A percentile compares a stretch with the other conserved stretches of the same genome.
phyloP scores from a whole-genome alignment of 2,113 vertebrate genomes.

The Astatotilapia flaviijosephi region DNA sequence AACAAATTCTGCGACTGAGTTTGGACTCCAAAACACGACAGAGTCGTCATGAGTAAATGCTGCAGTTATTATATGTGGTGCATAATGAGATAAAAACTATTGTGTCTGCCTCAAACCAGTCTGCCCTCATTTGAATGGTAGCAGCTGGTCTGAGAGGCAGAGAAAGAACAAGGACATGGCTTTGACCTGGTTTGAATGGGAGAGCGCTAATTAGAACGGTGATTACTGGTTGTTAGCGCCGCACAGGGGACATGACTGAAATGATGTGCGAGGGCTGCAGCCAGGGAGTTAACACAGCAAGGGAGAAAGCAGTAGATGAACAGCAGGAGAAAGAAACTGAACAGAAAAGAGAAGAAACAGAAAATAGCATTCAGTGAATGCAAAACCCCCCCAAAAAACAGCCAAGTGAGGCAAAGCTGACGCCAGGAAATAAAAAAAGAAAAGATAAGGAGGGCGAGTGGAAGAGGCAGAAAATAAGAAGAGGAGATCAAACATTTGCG shows the following conservation, averaged over 20 bases:
- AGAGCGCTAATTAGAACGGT: constrained; percentile 37
- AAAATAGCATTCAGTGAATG: background rate
- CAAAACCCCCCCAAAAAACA: rapidly evolving
- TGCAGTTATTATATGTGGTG: background rate
- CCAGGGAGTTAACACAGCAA: background rate
- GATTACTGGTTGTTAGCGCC: constrained; percentile 41
- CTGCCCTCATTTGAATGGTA: constrained; percentile 20
- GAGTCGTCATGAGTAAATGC: background rate
- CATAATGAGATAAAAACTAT: constrained; percentile 5
- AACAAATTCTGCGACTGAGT: background rate
- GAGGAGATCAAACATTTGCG: background rate
- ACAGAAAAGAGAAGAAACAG: background rate
- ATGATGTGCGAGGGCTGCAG: constrained; percentile 10
- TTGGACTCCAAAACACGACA: background rate
- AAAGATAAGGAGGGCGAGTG: background rate
- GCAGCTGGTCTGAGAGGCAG: constrained; percentile 28
- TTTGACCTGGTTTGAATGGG: constrained; percentile 52
- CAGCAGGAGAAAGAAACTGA: background rate
- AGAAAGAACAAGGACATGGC: constrained; percentile 25
- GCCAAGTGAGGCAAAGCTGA: background rate
- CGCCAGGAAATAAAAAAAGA: background rate
- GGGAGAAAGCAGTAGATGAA: background rate
- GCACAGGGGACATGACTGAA: constrained; percentile 11
- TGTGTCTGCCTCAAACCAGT: constrained; percentile 16
- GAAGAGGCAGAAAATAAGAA: background rate